Evolutionary conservation across 2,113 vertebrate genomes (phyloP).

Genomic region (Recurvirostra avosetta): DNA sequence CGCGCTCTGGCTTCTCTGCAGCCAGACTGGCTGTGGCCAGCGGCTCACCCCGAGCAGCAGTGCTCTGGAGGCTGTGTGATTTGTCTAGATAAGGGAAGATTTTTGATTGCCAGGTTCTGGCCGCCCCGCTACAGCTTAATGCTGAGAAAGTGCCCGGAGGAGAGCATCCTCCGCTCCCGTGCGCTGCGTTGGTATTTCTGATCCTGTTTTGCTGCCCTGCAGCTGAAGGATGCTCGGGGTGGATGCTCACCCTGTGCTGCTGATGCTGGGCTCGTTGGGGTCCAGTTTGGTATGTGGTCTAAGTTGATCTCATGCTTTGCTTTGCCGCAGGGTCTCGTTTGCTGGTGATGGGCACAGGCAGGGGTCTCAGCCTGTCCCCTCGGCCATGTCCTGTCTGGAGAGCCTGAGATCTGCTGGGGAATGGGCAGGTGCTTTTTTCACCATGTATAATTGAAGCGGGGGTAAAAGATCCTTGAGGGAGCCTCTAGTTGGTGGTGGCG

Average conservation of each 20-base stretch:
- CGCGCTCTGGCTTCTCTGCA: not conserved
- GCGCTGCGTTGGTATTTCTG: rapidly evolving
- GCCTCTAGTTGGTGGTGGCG: not conserved
- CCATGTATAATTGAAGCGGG: not conserved
- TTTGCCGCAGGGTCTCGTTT: not conserved
- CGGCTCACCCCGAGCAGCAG: not conserved
- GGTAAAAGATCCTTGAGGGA: not conserved
- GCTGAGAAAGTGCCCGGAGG: not conserved
- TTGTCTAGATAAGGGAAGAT: not conserved
- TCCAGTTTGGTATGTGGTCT: not conserved
- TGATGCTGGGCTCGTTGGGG: not conserved
- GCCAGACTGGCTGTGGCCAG: not conserved
- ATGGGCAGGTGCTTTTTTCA: rapidly evolving
- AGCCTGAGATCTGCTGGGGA: not conserved
- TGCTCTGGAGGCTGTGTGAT: not conserved
- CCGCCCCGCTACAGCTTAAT: rapidly evolving
- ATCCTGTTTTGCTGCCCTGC: not conserved
- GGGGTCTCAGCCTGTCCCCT: not conserved
- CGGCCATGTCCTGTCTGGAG: not conserved
- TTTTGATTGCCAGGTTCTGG: not conserved
- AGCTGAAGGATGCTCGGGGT: not conserved
- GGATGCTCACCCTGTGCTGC: rapidly evolving
- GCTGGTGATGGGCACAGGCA: not conserved
- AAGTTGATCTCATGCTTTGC: not conserved
- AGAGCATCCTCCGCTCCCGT: rapidly evolving